Base-by-base conservation (phyloP, 2,888 invertebrate species). In the Drosophila anomelani region DNA sequence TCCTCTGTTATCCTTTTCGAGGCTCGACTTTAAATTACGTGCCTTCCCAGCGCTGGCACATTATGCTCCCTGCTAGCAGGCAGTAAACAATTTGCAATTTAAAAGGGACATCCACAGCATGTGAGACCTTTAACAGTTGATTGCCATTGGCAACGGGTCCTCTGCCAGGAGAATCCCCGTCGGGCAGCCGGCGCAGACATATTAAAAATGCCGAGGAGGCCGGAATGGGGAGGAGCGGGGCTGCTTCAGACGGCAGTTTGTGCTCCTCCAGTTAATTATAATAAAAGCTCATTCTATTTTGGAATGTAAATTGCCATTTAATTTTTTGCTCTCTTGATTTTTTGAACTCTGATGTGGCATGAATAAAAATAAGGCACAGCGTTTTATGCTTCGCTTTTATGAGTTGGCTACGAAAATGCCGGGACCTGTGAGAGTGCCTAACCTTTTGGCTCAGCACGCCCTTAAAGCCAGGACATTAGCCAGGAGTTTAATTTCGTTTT, bases 271-370 rank as follows among this genome's bases (percentile, higher is more conserved):
- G 84, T 88, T 83, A 84, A 88, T 84, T 88, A 84, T 83, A 83
- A 89, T 80, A 76, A 80, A 78, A 76, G 61, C 64, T 60, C 66
- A 67, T 87, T 82, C 64, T 78, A 66, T 81, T 81, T 77, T 72
- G 79, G 76, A 82, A 89, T 85, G 79, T 77, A 89, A 86, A 86
- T 89, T 85, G 81, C 85, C 75, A 80, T 85, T 89, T 83, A 85
- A 85, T 79, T 75, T 69, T 68, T 78, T 76, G 63, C 72, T 73
- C 67, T 44, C 55, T 49, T 59, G 70, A 78, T 76, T 78, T 85
- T 86, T 80, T 81, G 55, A 84, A 79, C 84, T 84, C 72, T 77
- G 75, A 74, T 85, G 75, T 54, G 57, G 41, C 72, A 73, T 47
- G 53, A 73, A 64, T 66, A 66, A 66, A 67, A 73, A 55, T 54